Base-by-base conservation (phyloP, 1,140 invertebrate genomes). In the Drosophila sucinea region DNA sequence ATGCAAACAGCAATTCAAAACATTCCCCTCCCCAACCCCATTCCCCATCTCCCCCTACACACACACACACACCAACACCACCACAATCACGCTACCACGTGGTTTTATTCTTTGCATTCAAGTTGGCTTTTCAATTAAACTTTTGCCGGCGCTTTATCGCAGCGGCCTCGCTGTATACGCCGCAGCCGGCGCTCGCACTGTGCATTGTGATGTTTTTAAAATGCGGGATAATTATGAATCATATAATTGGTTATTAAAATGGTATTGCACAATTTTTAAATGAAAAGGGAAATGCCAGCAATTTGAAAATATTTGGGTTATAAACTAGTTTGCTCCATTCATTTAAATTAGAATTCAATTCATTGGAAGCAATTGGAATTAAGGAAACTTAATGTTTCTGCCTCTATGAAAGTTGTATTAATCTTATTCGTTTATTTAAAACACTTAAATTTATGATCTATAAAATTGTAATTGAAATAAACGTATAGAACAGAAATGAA, bases 81-180 rank as follows among this genome's bases (percentile, higher is more conserved):
- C 65, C 68, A 68, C 54, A 56, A 70, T 35, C 57, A 70, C 77
- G 64, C 79, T 55, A 84, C 83, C 83, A 87, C 83, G 83, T 89
- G 83, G 73, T 81, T 86, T 30, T 51, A 51, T 51, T 51, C 44
- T 51, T 51, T 23, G 44, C 44, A 72, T 75, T 81, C 75, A 81
- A 81, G 68, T 86, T 75, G 67, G 67, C 70, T 79, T 79, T 77
- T 89, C 77, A 83, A 83, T 87, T 83, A 70, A 74, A 66, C 64
- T 79, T 77, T 68, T 81, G 78, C 82, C 70, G 70, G 64, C 76
- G 76, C 73, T 76, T 75, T 55, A 64, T 60, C 47, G 58, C 40
- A 17, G 7, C 27, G 38, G 7, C 17, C 41, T 29, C 30, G 8
- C 44, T 47, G 41, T 47, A 17, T 47, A 17, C 41, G 41, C 17